Conservation (phyloP, 1,140 invertebrate genomes). For the Chironomus tepperi region DNA sequence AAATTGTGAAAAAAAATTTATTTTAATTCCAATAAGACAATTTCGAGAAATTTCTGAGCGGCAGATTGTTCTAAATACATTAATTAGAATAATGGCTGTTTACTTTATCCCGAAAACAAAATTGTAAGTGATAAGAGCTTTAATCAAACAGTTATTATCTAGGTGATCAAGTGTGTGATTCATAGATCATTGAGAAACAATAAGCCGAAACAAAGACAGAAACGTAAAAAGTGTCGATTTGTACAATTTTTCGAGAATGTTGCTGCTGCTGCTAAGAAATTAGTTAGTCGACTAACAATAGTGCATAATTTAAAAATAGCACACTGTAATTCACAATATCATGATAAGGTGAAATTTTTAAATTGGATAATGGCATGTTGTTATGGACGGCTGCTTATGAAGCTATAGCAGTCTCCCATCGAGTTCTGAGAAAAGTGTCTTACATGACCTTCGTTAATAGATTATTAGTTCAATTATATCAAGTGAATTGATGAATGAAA, state of each 20-base stretch:
- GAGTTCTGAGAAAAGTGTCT: not conserved
- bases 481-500: not conserved
- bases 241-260: not conserved
- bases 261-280: not conserved
- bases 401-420: not conserved
- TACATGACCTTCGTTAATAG: not conserved
- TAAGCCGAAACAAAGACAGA: not conserved
- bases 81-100: constrained; percentile 5
- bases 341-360: not conserved
- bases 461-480: not conserved
- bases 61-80: no score
- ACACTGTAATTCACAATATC: no score
- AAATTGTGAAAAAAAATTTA: no score
- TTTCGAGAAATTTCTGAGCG: no score
- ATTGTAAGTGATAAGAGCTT: not conserved
- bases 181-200: not conserved
- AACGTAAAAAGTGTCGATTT: not conserved
- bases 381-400: not conserved
- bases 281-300: no score
- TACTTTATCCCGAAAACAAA: constrained; percentile 21
- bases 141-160: not conserved
- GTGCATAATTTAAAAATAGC: no score
- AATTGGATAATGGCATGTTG: not conserved
- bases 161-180: not conserved
- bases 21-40: no score